These are phyloP conservation scores for Acanthornis magna DNA, from an alignment of 2,797 vertebrate genomes.

Conservation along the genomic window DNA sequence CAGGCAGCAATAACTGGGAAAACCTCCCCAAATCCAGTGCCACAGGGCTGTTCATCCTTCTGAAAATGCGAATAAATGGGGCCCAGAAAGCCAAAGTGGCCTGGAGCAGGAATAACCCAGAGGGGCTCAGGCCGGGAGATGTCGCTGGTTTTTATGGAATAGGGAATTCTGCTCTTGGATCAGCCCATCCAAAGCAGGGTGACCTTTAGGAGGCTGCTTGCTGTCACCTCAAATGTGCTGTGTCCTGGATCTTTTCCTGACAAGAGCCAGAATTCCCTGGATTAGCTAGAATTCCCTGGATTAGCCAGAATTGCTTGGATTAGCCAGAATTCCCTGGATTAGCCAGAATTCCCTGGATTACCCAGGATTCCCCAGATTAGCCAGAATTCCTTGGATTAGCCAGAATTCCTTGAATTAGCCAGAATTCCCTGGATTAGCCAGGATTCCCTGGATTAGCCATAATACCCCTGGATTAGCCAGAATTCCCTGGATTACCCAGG, in stretches of 20 bases:
- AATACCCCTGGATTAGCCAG: not conserved
- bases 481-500: fast-evolving
- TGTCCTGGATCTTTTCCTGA: not conserved
- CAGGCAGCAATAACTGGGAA: not conserved
- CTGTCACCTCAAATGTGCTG: not conserved
- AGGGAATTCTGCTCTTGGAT: not conserved
- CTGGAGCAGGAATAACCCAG: not conserved
- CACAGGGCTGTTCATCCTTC: not conserved
- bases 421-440: no score
- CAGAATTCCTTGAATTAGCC: no score
- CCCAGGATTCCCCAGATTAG: not conserved
- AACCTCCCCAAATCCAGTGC: not conserved
- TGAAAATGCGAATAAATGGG: not conserved
- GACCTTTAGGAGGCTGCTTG: not conserved
- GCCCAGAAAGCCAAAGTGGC: not conserved
- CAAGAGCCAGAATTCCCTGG: not conserved
- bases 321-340: not conserved
- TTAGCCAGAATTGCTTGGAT: not conserved
- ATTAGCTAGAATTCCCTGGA: not conserved
- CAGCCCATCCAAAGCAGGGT: not conserved
- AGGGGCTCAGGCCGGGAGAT: not conserved
- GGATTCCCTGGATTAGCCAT: not conserved
- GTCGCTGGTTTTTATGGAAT: fast-evolving
- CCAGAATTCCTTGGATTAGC: no score
- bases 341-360: not conserved